phyloP scores from a whole-genome alignment of 2,113 vertebrate species.

The Alexandromys fortis region DNA sequence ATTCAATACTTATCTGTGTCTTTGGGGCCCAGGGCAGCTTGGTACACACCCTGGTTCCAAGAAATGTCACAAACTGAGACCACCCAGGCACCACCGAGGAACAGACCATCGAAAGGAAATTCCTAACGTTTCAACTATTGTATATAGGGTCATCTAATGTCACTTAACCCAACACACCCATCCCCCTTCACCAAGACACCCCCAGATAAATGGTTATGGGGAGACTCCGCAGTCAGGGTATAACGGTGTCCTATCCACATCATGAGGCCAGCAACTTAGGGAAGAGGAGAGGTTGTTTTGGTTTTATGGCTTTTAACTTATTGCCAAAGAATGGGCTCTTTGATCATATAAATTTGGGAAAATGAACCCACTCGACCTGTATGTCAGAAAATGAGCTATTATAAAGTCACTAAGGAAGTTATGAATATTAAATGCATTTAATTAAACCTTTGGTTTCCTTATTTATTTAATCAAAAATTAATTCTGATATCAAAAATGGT shows the following conservation, averaged over 20 bases:
- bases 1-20: background rate
- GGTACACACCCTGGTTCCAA: too few relatives aligned
- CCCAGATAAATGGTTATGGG: too few relatives aligned
- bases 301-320: background rate
- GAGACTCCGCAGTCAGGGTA: too few relatives aligned
- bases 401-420: background rate
- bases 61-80: too few relatives aligned
- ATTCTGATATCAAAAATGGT: background rate
- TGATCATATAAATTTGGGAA: background rate
- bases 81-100: too few relatives aligned
- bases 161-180: too few relatives aligned
- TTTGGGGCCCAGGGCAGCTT: too few relatives aligned
- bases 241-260: background rate
- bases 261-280: background rate
- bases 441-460: background rate
- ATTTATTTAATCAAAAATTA: background rate
- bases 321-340: background rate
- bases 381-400: background rate
- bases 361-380: background rate
- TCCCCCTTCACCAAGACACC: too few relatives aligned
- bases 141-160: too few relatives aligned
- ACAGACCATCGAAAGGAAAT: too few relatives aligned
- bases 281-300: background rate
- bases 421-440: slow-evolving; percentile 29
- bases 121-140: too few relatives aligned